phyloP scores from a whole-genome alignment of 2,888 invertebrate species.

The Sympetrum striolatum region DNA sequence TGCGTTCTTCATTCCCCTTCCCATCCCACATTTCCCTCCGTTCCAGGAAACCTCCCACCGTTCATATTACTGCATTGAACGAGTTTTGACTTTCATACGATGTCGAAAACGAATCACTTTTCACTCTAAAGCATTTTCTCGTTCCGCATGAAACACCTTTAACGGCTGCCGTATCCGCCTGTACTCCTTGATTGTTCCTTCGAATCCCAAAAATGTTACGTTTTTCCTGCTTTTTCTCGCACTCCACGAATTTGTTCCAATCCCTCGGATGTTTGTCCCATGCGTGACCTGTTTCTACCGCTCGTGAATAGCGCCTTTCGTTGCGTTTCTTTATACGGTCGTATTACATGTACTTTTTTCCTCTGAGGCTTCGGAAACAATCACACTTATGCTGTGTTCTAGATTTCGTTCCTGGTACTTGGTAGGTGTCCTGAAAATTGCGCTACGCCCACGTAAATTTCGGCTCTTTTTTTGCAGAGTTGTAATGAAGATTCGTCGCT shows the following conservation, averaged over 20 bases:
- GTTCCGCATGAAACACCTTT: not conserved
- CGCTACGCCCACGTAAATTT: too few species aligned
- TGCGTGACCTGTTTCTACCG: not conserved
- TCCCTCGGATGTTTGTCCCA: not conserved
- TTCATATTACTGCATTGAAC: not conserved
- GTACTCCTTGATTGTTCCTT: too few species aligned
- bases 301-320: not conserved
- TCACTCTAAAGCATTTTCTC: not conserved
- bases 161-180: too few species aligned
- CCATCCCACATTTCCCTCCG: not conserved
- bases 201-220: too few species aligned
- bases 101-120: not conserved
- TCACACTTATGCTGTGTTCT: too few species aligned
- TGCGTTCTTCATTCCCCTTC: not conserved
- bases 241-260: not conserved
- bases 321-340: too few species aligned
- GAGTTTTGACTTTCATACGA: not conserved
- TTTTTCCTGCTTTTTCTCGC: not conserved
- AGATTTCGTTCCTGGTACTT: too few species aligned
- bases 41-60: not conserved
- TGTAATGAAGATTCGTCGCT: too few species aligned
- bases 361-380: too few species aligned
- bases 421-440: too few species aligned
- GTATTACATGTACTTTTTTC: too few species aligned
- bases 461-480: too few species aligned